Conservation (phyloP, 1,140 invertebrate genomes). For the Rhizoglyphus robini region DNA sequence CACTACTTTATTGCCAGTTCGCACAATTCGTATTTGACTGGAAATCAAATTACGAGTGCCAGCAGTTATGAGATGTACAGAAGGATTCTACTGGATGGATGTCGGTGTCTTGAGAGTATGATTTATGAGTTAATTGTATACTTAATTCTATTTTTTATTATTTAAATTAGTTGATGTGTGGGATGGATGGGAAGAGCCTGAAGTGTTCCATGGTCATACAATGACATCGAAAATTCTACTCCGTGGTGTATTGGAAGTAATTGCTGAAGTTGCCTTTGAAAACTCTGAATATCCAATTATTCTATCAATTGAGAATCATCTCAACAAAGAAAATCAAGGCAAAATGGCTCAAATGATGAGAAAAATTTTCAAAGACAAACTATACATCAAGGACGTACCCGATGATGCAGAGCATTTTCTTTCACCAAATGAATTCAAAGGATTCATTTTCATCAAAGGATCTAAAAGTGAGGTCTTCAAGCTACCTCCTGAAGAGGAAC, state of each 20-base stretch:
- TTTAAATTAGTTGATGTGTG: constrained; percentile 51
- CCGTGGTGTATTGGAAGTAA: constrained; percentile 40
- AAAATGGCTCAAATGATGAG: constrained; percentile 55
- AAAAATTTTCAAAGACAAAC: constrained; percentile 13
- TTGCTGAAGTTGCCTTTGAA: constrained; percentile 44
- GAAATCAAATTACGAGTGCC: constrained; percentile 39
- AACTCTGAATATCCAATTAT: constrained; percentile 63
- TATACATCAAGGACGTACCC: not conserved
- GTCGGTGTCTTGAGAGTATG: constrained; percentile 41
- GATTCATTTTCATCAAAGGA: constrained; percentile 39
- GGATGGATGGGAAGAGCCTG: constrained; percentile 41
- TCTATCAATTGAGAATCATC: constrained; percentile 93
- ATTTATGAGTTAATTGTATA: too few relatives aligned
- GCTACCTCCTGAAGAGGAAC: constrained; percentile 17
- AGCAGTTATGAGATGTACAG: constrained; percentile 45
- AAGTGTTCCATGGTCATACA: constrained; percentile 45
- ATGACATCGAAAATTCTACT: constrained; percentile 44
- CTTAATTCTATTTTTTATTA: too few relatives aligned
- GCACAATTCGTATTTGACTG: constrained; percentile 43
- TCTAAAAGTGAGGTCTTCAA: constrained; percentile 30
- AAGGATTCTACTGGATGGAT: constrained; percentile 36
- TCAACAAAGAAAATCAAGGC: constrained; percentile 70
- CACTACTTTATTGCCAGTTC: constrained; percentile 52
- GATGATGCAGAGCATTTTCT: constrained; percentile 25
- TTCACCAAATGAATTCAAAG: constrained; percentile 35